Percentiles rank a stretch among this genome's conserved stretches.
phyloP scores from a whole-genome alignment of 2,888 invertebrate genomes.

The Cephus pygmeus region DNA sequence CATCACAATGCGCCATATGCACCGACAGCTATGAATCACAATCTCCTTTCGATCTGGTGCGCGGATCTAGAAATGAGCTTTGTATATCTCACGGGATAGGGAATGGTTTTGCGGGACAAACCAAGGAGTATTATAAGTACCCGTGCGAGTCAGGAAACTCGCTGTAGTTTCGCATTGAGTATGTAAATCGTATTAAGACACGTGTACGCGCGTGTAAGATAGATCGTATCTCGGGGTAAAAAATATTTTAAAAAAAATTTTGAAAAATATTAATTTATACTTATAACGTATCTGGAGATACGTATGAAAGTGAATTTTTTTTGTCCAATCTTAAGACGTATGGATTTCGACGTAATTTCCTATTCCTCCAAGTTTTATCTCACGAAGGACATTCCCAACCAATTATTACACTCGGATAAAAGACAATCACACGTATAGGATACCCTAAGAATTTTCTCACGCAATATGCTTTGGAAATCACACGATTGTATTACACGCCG shows the following conservation, averaged over 20 bases:
- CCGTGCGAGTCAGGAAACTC: not conserved
- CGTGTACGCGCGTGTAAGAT: not conserved
- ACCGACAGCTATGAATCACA: conserved; percentile 20
- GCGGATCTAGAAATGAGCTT: conserved; percentile 6
- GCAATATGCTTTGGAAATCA: not conserved
- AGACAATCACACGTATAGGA: not conserved
- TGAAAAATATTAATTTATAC: not conserved
- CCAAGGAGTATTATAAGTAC: not conserved
- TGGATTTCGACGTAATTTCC: not conserved
- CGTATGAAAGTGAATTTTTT: too few species aligned
- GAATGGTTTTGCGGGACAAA: not conserved
- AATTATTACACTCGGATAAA: not conserved
- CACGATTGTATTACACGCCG: not conserved
- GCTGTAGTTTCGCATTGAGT: not conserved
- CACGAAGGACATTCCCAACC: not conserved
- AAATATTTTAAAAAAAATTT: not conserved
- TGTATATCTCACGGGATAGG: not conserved
- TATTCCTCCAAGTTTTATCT: not conserved
- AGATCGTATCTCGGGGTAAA: not conserved
- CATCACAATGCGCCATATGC: conserved; percentile 15
- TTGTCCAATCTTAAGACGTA: not conserved
- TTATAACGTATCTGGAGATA: not conserved
- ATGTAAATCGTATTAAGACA: not conserved
- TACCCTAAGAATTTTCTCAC: not conserved
- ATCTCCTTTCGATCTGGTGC: conserved; percentile 18